Base-by-base conservation (phyloP, 2,797 vertebrate species). In the Pipistrellus nathusii region DNA sequence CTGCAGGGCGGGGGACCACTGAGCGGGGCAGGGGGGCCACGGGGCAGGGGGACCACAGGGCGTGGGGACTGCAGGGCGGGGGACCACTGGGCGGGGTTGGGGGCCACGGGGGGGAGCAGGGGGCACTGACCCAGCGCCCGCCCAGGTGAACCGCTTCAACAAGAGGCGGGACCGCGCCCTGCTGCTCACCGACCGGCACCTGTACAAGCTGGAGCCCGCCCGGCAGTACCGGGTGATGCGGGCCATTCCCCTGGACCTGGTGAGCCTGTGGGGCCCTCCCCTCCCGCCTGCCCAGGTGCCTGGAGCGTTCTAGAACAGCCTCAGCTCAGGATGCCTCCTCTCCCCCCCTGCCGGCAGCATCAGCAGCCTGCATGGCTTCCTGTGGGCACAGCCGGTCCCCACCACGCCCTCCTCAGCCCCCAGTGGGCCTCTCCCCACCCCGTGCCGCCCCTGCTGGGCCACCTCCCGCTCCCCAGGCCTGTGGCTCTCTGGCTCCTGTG, bases 171-270 rank as follows among this genome's bases (percentile, higher is more conserved):
- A 99, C 97, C 98, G 99, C 12, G 98, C 98, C 17, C 95, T 99
- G 41, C 98, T 99, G 35, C 88, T 99, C 97, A 99, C 99, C 0
- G 99, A 99, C 96, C 99, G 98, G 93, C 98, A 98, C 90, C 27
- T 99, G 94, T 99, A 99, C 98, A 99, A 99, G 97, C 94, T 99
- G 97, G 99, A 99, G 38, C 99, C 99, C 0, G 98, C 96, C 92
- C 99, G 99, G 86, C 98, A 98, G 93, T 99, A 98, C 98, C 99
- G 98, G 86, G 98, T 99, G 91, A 97, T 99, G 98, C 99, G 99
- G 94, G 97, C 95, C 0, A 86, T 99, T 92, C 97, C 99, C 13
- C 97, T 99, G 66, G 98, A 98, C 1, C 12, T 77, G 3, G 99
- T 99, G 96, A 99, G 99, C 57, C 69, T 6, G 38, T 1, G 12